Conservation (phyloP, 2,113 vertebrate species). For the Blennius ocellaris region DNA sequence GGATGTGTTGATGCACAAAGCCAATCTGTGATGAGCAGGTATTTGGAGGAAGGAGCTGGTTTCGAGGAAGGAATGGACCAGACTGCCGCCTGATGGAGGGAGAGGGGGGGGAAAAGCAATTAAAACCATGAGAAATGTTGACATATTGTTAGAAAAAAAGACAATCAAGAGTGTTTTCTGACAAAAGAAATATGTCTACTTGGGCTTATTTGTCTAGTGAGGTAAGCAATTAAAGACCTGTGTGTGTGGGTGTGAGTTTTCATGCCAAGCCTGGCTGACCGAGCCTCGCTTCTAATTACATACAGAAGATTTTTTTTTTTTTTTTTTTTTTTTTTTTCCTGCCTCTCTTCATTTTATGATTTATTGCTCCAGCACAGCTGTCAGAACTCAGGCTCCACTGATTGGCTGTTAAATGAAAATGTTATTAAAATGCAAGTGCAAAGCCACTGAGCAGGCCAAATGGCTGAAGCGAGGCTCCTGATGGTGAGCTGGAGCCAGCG, state of each 20-base stretch:
- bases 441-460: constrained; percentile 14
- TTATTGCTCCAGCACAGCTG: constrained; percentile 70
- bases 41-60: not conserved
- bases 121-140: too few species aligned
- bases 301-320: constrained; percentile 33
- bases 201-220: constrained; percentile 22
- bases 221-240: constrained; percentile 36
- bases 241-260: constrained; percentile 37
- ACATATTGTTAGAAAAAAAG: too few species aligned
- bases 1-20: not conserved
- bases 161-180: too few species aligned
- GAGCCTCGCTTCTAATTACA: constrained; percentile 65
- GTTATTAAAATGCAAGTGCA: constrained; percentile 61
- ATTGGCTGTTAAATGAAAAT: constrained; percentile 64
- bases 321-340: constrained; percentile 45
- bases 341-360: constrained; percentile 56
- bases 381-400: constrained; percentile 55
- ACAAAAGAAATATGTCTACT: constrained; percentile 9
- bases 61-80: too few species aligned
- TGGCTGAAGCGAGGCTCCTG: constrained; percentile 10
- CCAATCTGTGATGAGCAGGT: not conserved
- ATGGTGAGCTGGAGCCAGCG: constrained; percentile 20
- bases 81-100: too few species aligned
- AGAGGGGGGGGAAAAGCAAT: too few species aligned
- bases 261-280: constrained; percentile 40